Conservation (phyloP, 2,888 invertebrate genomes). For the Cybosia mesomella region DNA sequence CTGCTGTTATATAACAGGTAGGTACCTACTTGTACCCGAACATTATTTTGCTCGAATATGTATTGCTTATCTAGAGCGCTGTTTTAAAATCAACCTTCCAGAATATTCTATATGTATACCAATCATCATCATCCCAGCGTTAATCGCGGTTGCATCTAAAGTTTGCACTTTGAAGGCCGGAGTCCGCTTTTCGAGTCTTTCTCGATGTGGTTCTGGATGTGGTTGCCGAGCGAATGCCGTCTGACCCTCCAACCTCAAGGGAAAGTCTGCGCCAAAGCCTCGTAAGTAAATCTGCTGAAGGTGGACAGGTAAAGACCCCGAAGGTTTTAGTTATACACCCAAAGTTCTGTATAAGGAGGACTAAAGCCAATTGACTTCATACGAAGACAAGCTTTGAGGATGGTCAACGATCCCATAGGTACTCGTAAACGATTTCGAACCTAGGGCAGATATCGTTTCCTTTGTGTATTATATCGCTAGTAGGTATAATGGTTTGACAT, state of each 20-base stretch:
- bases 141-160: not conserved
- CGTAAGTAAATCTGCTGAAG: not conserved
- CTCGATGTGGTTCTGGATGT: too few relatives aligned
- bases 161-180: not conserved
- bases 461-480: not conserved
- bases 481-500: not conserved
- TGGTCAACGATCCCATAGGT: too few relatives aligned
- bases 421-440: not conserved
- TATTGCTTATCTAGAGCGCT: not conserved
- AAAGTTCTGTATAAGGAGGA: too few relatives aligned
- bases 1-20: slow-evolving; percentile 13
- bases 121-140: not conserved
- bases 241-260: not conserved
- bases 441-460: not conserved
- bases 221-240: too few relatives aligned
- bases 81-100: not conserved
- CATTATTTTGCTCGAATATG: slow-evolving; percentile 21
- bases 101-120: not conserved
- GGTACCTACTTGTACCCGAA: slow-evolving; percentile 5
- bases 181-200: too few relatives aligned
- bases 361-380: not conserved
- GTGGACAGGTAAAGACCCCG: too few relatives aligned
- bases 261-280: not conserved
- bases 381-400: not conserved
- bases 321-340: too few relatives aligned